Base-by-base conservation (phyloP, 2,797 vertebrate genomes). In the Pipistrellus nathusii region DNA sequence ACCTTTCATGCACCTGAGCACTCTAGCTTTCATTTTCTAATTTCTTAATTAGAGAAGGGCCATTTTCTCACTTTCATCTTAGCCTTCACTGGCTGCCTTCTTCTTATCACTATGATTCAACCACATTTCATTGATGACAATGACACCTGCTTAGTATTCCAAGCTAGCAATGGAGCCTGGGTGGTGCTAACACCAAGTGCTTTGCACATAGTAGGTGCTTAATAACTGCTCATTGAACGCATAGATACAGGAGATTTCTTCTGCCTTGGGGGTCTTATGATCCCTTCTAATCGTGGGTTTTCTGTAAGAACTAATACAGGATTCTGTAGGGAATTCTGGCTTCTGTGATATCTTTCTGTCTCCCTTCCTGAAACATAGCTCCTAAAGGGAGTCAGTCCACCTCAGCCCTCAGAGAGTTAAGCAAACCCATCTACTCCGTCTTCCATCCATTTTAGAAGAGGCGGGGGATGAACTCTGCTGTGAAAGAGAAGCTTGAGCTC, bases 401-500 rank as follows among this genome's bases (percentile, higher is more conserved):
- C 53, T 82, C 15, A 5, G 6, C 21, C 5, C 38, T 59, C 75
- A 71, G 48, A 44, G 27, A 7, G 38, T 9, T 44, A 21, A 1
- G 9, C 86, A 0, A 12, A 3, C 25, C 38, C 23, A 66, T n/a
- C 20, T 5, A 18, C 30, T 35, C 6, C 0, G 5, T 3, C 17
- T 68, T 38, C 38, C 2, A 5, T 44, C 32, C 53, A 35, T 88
- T 88, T 78, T 5, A 35, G 44, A 44, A 44, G 44, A 44, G 44
- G 44, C 4, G 44, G 8, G 8, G 44, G 44, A 38, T 8, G 1
- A 64, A 51, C 12, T 83, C 30, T 30, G 13, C 48, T 86, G 30
- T 72, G 91, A 93, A 71, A 90, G n/a, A 46, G 30, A 23, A 80
- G 71, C 71, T 8, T 68, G 76, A 46, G 25, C 77, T 72, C 59